phyloP scores from a whole-genome alignment of 2,888 invertebrate genomes.

The Dryobota labecula region DNA sequence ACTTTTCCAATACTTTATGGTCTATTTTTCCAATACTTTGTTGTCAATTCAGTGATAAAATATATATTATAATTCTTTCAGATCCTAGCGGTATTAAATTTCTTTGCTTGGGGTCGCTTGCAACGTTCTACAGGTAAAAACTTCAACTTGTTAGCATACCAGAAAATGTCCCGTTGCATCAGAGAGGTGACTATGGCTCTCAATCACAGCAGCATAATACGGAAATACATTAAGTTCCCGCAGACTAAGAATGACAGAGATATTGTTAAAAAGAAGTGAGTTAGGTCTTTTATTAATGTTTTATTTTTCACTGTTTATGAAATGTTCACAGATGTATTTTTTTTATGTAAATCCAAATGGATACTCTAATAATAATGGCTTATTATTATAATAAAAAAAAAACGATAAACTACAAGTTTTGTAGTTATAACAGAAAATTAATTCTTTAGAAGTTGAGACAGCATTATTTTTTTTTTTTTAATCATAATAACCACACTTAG shows the following conservation, averaged over 20 bases:
- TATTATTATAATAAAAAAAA: too few species aligned
- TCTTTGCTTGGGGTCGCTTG: constrained; percentile 30
- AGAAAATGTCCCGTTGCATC: constrained; percentile 2
- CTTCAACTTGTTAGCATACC: constrained; percentile 1
- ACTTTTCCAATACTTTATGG: not conserved
- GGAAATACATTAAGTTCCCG: constrained; percentile 1
- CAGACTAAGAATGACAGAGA: not conserved
- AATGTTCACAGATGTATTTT: not conserved
- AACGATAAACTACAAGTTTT: not conserved
- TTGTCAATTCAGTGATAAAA: not conserved
- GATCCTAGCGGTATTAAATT: constrained; percentile 23
- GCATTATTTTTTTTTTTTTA: too few species aligned
- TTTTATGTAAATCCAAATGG: not conserved
- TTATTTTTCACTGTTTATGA: not conserved
- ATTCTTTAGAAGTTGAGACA: too few species aligned
- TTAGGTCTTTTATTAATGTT: not conserved
- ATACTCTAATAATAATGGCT: not conserved
- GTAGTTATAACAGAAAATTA: not conserved
- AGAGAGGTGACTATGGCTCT: constrained; percentile 14
- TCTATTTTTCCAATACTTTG: not conserved
- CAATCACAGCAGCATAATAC: not conserved
- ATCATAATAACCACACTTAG: too few species aligned
- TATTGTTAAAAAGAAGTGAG: constrained; percentile 10
- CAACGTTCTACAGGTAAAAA: not conserved
- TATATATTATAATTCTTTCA: constrained; percentile 3